Evolutionary conservation across 2,113 vertebrate genomes (phyloP).

Genomic region (Strix aluco): DNA sequence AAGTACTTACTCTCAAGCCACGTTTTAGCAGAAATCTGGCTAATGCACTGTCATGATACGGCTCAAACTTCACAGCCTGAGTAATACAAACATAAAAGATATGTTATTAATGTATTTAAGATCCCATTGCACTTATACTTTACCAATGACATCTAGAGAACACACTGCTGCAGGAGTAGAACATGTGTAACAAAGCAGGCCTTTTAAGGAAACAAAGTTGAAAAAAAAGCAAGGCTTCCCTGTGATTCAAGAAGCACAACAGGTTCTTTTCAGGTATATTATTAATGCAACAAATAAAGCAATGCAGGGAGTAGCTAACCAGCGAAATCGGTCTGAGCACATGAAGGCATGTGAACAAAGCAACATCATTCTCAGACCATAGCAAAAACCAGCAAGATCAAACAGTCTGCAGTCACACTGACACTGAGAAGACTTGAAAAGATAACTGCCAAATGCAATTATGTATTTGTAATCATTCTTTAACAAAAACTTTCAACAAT

Average conservation of each 20-base stretch:
- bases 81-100: slow-evolving; percentile 47
- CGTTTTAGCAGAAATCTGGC: slow-evolving; percentile 94
- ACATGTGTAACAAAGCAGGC: background rate
- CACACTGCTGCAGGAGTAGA: background rate
- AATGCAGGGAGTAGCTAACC: background rate
- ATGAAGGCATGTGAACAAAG: background rate
- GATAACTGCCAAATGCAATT: background rate
- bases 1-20: slow-evolving; percentile 87
- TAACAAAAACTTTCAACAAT: background rate
- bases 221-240: background rate
- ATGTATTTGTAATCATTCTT: background rate
- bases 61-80: slow-evolving; percentile 98
- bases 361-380: accelerated
- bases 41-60: slow-evolving; percentile 95
- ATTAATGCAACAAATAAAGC: background rate
- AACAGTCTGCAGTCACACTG: background rate
- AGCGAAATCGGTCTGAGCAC: background rate
- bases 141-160: background rate
- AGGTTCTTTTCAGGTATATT: background rate
- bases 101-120: background rate
- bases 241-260: background rate
- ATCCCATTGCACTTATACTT: background rate
- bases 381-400: background rate
- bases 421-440: background rate
- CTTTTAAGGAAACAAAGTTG: background rate